Percentiles rank a stretch among this genome's conserved stretches.
Conservation (phyloP, 2,888 invertebrate genomes). For the Empis stercorea region DNA sequence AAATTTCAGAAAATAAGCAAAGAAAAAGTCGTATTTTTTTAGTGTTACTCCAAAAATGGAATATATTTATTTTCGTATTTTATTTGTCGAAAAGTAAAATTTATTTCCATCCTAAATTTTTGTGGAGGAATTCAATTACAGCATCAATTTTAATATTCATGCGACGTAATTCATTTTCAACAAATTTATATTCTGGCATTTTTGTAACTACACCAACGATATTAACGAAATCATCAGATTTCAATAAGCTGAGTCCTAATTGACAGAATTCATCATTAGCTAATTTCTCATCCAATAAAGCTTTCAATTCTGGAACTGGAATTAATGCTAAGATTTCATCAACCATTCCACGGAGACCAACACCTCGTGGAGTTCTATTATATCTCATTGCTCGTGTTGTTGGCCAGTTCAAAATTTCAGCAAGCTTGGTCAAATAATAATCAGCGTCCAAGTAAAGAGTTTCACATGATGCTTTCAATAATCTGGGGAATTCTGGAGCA, state of each 20-base stretch:
- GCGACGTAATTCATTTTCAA: constrained; percentile 3
- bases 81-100: background rate
- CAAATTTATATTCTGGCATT: constrained; percentile 4
- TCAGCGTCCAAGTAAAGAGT: constrained; percentile 8
- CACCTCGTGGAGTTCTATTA: background rate
- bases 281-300: constrained; percentile 4
- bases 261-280: constrained; percentile 7
- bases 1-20: too few species aligned
- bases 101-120: constrained; percentile 5
- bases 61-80: background rate
- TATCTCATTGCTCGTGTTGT: background rate
- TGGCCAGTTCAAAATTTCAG: constrained; percentile 8
- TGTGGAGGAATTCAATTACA: constrained; percentile 6
- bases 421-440: constrained; percentile 9
- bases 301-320: constrained; percentile 5
- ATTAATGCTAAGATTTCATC: constrained; percentile 6
- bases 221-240: constrained; percentile 7
- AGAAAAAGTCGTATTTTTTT: too few species aligned
- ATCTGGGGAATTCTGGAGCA: background rate
- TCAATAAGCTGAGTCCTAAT: constrained; percentile 5
- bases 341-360: constrained; percentile 6
- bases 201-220: constrained; percentile 5
- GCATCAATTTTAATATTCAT: constrained; percentile 7
- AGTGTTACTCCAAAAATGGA: too few species aligned
- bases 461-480: constrained; percentile 6